Conservation (phyloP, 2,113 vertebrate species). For the Arothron firmamentum region DNA sequence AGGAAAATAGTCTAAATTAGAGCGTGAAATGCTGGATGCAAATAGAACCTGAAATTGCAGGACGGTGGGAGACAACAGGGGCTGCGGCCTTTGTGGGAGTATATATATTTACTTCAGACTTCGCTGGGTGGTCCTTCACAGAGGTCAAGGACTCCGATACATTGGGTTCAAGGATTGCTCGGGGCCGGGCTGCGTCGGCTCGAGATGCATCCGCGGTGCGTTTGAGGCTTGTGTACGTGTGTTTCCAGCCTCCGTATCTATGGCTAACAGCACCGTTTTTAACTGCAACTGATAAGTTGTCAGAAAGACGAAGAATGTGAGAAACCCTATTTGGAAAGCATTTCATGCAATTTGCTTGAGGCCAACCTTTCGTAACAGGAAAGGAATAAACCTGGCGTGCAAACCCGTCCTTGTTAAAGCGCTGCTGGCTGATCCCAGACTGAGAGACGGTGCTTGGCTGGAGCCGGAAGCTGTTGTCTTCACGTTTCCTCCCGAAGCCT, state of each 20-base stretch:
- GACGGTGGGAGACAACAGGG: not conserved
- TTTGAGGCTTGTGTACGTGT: not conserved
- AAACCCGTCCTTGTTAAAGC: not conserved
- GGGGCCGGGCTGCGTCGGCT: not conserved
- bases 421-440: too few relatives aligned
- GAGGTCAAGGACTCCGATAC: conserved; percentile 6
- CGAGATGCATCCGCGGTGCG: not conserved
- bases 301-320: too few relatives aligned
- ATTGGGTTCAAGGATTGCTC: conserved; percentile 1
- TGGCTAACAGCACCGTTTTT: too few relatives aligned
- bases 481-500: too few relatives aligned
- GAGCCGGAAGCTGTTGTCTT: too few relatives aligned
- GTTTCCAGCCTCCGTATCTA: not conserved
- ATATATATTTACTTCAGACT: conserved; percentile 6
- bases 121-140: conserved; percentile 14
- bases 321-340: not conserved
- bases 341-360: not conserved
- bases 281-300: too few relatives aligned
- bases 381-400: too few relatives aligned
- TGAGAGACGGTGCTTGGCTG: too few relatives aligned
- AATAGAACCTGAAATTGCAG: conserved; percentile 1
- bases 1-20: not conserved
- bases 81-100: not conserved
- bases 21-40: not conserved
- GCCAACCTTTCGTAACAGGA: too few relatives aligned